These are phyloP conservation scores for Salvelinus alpinus DNA, from an alignment of 2,113 vertebrate species.

Conservation along the genomic window DNA sequence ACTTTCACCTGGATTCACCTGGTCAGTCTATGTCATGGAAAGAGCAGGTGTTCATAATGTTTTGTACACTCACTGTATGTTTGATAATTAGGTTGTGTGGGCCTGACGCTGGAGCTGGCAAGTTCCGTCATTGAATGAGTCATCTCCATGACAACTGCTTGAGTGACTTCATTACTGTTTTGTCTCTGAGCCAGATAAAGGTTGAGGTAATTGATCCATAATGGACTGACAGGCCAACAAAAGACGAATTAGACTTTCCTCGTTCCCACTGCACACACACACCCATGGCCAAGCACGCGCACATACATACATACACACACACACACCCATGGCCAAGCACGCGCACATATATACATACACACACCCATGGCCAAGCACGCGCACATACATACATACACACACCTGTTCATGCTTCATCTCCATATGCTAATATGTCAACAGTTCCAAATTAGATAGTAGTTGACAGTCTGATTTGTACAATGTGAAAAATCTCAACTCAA, in stretches of 20 bases:
- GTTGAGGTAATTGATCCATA: not conserved
- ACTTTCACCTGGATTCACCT: no score
- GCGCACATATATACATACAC: not conserved
- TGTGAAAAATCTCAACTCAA: not conserved
- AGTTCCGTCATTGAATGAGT: not conserved
- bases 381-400: not conserved
- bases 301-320: not conserved
- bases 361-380: not conserved
- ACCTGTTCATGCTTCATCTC: slow-evolving; percentile 6
- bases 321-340: not conserved
- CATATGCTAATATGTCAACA: slow-evolving; percentile 17
- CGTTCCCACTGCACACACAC: not conserved
- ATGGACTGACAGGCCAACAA: not conserved
- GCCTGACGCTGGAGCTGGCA: not conserved
- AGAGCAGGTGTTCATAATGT: not conserved
- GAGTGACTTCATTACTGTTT: not conserved
- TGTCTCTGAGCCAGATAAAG: not conserved
- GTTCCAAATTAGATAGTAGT: not conserved
- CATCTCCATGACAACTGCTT: not conserved
- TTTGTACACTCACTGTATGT: not conserved
- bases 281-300: not conserved
- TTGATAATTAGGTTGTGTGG: not conserved
- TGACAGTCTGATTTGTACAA: no score
- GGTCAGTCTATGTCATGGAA: no score
- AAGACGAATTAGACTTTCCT: not conserved